These are phyloP conservation scores for Etheostoma spectabile DNA, from an alignment of 2,113 vertebrate species.

Conservation along the genomic window DNA sequence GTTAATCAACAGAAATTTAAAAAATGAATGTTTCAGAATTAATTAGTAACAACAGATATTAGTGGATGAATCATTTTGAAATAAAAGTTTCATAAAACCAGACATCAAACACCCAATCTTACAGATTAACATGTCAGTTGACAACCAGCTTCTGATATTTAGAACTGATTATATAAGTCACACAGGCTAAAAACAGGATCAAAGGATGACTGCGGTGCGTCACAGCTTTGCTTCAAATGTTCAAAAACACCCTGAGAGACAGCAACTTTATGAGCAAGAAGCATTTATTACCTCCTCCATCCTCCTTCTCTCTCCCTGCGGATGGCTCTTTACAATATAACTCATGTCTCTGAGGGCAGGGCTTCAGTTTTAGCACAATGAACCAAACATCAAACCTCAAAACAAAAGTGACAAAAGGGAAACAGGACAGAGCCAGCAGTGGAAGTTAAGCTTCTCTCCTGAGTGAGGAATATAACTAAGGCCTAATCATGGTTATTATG, in stretches of 20 bases:
- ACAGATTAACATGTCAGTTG: background rate
- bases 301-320: background rate
- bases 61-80: background rate
- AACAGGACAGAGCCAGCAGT: conserved; percentile 25
- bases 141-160: background rate
- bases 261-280: background rate
- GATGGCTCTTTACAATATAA: conserved; percentile 9
- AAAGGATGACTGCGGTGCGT: no score
- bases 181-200: background rate
- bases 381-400: conserved; percentile 11
- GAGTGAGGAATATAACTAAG: background rate
- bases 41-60: background rate
- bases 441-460: background rate
- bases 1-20: background rate
- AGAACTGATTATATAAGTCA: background rate
- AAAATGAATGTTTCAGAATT: background rate
- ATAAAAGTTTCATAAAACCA: background rate
- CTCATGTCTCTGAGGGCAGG: conserved; percentile 13
- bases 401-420: conserved; percentile 29
- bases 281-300: background rate
- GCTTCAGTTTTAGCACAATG: conserved; percentile 28
- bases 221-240: conserved; percentile 12
- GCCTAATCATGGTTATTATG: conserved; percentile 22
- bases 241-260: conserved; percentile 4
- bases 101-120: background rate